Base-by-base conservation (phyloP, 2,888 invertebrate genomes). In the Beris chalybata region DNA sequence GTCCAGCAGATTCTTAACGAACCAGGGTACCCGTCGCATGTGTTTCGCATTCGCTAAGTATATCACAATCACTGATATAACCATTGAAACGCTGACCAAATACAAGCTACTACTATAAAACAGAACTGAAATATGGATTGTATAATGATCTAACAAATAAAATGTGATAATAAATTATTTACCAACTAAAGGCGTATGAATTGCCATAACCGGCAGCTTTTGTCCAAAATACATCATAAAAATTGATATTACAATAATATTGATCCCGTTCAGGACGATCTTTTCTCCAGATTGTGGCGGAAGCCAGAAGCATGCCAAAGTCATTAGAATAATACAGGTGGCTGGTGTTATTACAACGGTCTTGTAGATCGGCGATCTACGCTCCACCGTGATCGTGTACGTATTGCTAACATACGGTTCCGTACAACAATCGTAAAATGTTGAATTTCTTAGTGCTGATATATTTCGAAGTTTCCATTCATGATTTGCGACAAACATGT, bases 281-380 rank as follows among this genome's bases (percentile, higher is more conserved):
- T 89, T 88, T 75, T 88, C 88, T 13, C 86, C 86, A 71, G 87
- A 84, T 72, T 86, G 84, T 0, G 88, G 86, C 1, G 89, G 88
- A 55, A 89, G 73, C 86, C 87, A 87, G 76, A 89, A 89, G 2
- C 82, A 82, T 13, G 85, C 77, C 53, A 89, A 77, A 0, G 85
- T 86, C 73, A 89, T 74, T 13, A 87, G 74, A 4, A 87, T 83
- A 64, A 89, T 83, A 64, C 86, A 87, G 82, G 79, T 71, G 1
- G 86, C 86, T 2, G 89, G 89, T n/a, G 86, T 84, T 53, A 87
- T 82, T 52, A 88, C 83, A 13, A 87, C 78, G 3, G 85, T 84
- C 59, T 82, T 83, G 75, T 87, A 88, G 68, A 87, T 83, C 0
- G 85, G 83, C 0, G 87, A 85, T 54, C 83, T 81, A 70, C 89